These are phyloP conservation scores for Enteromius unitaeniatus DNA, from an alignment of 2,797 vertebrate species.

Conservation along the genomic window DNA sequence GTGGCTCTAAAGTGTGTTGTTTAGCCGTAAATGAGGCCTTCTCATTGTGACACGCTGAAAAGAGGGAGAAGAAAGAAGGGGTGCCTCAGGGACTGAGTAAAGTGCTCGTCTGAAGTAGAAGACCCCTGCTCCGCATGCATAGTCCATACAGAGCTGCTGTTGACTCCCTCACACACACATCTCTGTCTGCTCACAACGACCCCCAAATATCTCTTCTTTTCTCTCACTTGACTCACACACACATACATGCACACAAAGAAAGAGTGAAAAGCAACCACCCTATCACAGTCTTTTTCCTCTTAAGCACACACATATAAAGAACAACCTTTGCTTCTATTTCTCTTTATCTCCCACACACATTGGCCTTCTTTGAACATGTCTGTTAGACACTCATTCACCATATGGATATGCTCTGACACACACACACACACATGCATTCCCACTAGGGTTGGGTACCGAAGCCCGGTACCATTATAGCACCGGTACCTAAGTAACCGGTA, in stretches of 20 bases:
- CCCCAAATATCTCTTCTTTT: constrained; percentile 20
- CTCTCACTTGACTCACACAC: constrained; percentile 1
- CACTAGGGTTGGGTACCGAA: no score
- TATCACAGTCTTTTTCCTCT: constrained; percentile 4
- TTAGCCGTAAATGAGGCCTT: constrained; percentile 79
- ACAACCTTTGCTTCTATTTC: neutral
- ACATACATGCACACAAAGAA: neutral
- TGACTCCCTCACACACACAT: constrained; percentile 29
- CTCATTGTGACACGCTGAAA: constrained; percentile 81
- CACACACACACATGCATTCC: neutral
- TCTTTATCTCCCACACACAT: constrained; percentile 30
- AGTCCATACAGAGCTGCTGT: constrained; percentile 36
- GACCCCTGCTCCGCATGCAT: constrained; percentile 32
- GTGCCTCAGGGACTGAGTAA: constrained; percentile 74
- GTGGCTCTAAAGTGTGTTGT: constrained; percentile 82
- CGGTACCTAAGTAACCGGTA: no score
- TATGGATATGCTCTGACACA: constrained; percentile 16
- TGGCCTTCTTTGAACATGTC: constrained; percentile 21
- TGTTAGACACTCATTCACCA: constrained; percentile 15
- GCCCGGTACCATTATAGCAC: no score
- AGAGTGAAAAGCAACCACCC: neutral
- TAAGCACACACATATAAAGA: neutral
- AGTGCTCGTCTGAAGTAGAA: constrained; percentile 73
- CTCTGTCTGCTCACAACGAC: constrained; percentile 18
- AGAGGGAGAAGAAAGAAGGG: constrained; percentile 80